Percentiles rank a stretch among this genome's conserved stretches.
These are phyloP conservation scores for Morone chrysops DNA, from an alignment of 2,113 vertebrate genomes.

Conservation along the genomic window DNA sequence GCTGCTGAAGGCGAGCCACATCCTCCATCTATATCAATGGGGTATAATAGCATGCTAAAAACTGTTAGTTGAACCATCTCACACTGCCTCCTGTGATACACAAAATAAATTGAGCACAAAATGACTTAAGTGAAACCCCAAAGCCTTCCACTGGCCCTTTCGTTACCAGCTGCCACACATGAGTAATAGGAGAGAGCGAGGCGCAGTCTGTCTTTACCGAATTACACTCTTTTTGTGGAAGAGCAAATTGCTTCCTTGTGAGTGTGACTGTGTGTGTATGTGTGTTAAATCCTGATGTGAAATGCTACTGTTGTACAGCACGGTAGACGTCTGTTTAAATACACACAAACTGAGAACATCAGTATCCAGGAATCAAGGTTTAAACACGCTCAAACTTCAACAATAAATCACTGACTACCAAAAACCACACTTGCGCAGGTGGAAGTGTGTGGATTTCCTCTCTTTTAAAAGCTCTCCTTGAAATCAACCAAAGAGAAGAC, in stretches of 20 bases:
- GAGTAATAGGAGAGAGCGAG: conserved; percentile 53
- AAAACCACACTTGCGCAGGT: conserved; percentile 44
- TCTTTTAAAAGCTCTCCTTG: conserved; percentile 49
- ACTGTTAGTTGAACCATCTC: conserved; percentile 41
- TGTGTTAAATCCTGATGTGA: conserved; percentile 37
- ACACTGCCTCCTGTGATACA: conserved; percentile 52
- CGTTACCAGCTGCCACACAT: conserved; percentile 62
- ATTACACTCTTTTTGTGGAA: conserved; percentile 67
- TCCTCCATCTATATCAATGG: conserved; percentile 50
- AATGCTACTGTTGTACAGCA: conserved; percentile 38
- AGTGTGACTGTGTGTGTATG: conserved; percentile 30
- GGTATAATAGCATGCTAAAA: conserved; percentile 45
- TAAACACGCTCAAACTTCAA: conserved; percentile 29
- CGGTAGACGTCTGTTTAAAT: conserved; percentile 1
- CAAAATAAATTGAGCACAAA: conserved; percentile 70
- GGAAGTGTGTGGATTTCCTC: conserved; percentile 58
- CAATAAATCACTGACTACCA: conserved; percentile 42
- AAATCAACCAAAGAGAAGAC: conserved; percentile 52
- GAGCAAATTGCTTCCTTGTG: conserved; percentile 74
- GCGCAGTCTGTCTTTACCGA: conserved; percentile 59
- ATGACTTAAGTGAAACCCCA: conserved; percentile 66
- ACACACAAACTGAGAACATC: conserved; percentile 18
- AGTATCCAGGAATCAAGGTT: conserved; percentile 19
- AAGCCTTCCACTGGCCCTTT: conserved; percentile 62
- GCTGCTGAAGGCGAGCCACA: conserved; percentile 8